phyloP scores from a whole-genome alignment of 1,140 invertebrate genomes.

The Heliconius hermathena region DNA sequence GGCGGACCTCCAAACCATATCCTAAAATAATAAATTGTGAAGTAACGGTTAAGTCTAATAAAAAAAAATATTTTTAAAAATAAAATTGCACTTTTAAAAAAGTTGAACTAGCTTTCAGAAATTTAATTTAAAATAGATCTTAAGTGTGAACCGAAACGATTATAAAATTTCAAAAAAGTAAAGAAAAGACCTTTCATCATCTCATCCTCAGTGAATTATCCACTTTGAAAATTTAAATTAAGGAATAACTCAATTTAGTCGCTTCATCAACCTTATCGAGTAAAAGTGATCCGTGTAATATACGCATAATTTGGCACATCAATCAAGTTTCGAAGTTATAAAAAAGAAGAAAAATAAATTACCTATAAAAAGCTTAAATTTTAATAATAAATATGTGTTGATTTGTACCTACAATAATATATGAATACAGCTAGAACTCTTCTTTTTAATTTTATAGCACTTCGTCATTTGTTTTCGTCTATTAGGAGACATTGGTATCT shows the following conservation, averaged over 20 bases:
- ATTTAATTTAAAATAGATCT: too few species aligned
- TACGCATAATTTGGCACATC: slow-evolving; percentile 9
- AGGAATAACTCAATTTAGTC: slow-evolving; percentile 8
- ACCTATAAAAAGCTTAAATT: background rate
- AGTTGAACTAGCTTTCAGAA: too few species aligned
- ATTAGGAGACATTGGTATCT: background rate
- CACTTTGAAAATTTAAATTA: slow-evolving; percentile 1
- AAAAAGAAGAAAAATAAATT: slow-evolving; percentile 7
- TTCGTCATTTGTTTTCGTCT: background rate
- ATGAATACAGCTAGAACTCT: background rate
- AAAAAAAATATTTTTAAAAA: too few species aligned
- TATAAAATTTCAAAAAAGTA: too few species aligned
- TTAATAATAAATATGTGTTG: background rate
- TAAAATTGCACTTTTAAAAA: too few species aligned
- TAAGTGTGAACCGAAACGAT: too few species aligned
- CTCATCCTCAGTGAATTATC: background rate
- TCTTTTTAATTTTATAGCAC: background rate
- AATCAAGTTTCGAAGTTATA: background rate
- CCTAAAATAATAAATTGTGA: too few species aligned
- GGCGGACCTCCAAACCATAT: too few species aligned
- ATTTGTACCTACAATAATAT: background rate
- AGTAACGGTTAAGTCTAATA: background rate
- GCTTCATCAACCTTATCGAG: background rate
- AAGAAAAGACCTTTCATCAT: slow-evolving; percentile 2
- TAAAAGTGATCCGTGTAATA: slow-evolving; percentile 8